Conservation (phyloP, 2,113 vertebrate species). For the Quiscalus mexicanus region DNA sequence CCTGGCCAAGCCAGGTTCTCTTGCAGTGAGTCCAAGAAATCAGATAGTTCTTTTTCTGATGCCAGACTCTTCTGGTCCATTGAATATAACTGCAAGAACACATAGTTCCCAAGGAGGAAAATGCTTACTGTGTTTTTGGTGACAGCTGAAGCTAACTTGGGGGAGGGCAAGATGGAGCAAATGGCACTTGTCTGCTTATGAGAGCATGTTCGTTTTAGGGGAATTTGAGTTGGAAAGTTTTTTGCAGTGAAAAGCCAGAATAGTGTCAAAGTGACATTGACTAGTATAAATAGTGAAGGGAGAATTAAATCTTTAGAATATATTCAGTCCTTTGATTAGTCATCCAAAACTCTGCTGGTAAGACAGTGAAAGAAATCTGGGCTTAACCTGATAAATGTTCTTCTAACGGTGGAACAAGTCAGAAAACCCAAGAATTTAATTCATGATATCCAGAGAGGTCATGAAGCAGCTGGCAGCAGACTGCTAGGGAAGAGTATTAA, state of each 20-base stretch:
- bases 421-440: not conserved
- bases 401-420: not conserved
- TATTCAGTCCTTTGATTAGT: constrained; percentile 37
- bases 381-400: constrained; percentile 54
- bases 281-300: constrained; percentile 32
- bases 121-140: constrained; percentile 57
- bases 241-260: not conserved
- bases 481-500: not conserved
- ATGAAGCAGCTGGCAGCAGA: not conserved
- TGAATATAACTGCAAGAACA: constrained; percentile 47
- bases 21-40: constrained; percentile 43
- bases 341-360: constrained; percentile 45
- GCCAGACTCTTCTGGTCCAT: constrained; percentile 52
- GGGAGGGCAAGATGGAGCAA: not conserved
- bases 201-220: not conserved
- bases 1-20: constrained; percentile 31
- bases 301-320: constrained; percentile 39
- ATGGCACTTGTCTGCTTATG: not conserved
- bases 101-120: constrained; percentile 54
- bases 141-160: constrained; percentile 48
- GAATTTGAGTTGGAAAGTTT: constrained; percentile 23
- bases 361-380: constrained; percentile 31
- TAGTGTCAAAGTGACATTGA: constrained; percentile 49
- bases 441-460: not conserved
- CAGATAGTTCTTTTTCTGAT: not conserved